A percentile compares a stretch with the other conserved stretches of the same genome.
These are phyloP conservation scores for Ictalurus furcatus DNA, from an alignment of 2,113 vertebrate species.

Conservation along the genomic window DNA sequence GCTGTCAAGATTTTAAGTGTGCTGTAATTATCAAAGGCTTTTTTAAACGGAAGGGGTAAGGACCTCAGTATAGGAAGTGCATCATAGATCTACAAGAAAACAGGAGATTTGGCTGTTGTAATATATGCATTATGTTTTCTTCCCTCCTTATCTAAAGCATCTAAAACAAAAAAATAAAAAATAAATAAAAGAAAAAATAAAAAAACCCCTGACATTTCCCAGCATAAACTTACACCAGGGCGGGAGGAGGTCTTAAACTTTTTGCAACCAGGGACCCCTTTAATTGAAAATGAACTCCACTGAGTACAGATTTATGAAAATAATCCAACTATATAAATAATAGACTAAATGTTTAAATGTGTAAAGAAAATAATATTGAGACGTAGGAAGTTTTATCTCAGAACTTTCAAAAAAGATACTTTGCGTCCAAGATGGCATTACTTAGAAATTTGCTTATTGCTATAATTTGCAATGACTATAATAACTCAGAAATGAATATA, in stretches of 20 bases:
- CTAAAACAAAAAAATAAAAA: not conserved
- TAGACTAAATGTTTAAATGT: not conserved
- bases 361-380: not conserved
- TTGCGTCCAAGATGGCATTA: not conserved
- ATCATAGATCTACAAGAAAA: conserved; percentile 48
- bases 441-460: not conserved
- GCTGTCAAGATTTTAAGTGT: conserved; percentile 25
- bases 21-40: conserved; percentile 34
- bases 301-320: not conserved
- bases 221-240: too few species aligned
- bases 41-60: conserved; percentile 58
- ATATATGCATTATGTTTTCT: not conserved
- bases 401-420: not conserved
- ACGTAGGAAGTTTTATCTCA: too few species aligned
- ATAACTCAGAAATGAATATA: not conserved
- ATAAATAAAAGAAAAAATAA: not conserved
- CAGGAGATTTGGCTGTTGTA: not conserved
- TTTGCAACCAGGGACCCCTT: not conserved
- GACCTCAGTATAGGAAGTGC: conserved; percentile 42
- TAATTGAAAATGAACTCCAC: not conserved
- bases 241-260: too few species aligned
- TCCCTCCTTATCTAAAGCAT: not conserved
- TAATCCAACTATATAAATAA: not conserved
- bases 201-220: too few species aligned
- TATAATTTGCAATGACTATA: not conserved